Percentiles rank a stretch among this genome's conserved stretches.
phyloP scores from a whole-genome alignment of 2,888 invertebrate genomes.

The Nymphalis c-album region DNA sequence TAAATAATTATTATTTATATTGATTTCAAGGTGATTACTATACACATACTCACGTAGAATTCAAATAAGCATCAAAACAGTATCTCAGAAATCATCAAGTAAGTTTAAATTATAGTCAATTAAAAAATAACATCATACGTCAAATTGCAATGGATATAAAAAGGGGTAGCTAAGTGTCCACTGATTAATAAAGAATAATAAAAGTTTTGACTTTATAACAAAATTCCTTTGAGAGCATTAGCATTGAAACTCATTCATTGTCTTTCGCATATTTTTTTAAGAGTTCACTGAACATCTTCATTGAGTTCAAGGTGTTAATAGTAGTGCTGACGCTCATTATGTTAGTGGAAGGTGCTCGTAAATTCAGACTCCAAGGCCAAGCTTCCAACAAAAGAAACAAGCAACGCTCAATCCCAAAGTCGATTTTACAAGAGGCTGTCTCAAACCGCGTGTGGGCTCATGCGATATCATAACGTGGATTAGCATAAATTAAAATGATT shows the following conservation, averaged over 20 bases:
- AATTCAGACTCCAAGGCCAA: constrained; percentile 74
- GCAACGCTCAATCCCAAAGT: constrained; percentile 73
- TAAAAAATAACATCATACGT: not conserved
- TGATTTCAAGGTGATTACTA: not conserved
- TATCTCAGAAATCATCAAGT: not conserved
- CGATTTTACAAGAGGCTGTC: constrained; percentile 75
- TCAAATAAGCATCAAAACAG: not conserved
- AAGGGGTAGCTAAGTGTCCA: not conserved
- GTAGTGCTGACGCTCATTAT: constrained; percentile 72
- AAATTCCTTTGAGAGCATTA: not conserved
- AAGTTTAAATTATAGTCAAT: not conserved
- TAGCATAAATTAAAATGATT: constrained; percentile 39
- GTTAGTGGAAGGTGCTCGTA: constrained; percentile 65
- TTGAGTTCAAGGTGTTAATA: constrained; percentile 77
- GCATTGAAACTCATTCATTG: constrained; percentile 17
- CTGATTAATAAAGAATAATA: not conserved
- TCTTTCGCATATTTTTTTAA: constrained; percentile 31
- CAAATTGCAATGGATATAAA: not conserved
- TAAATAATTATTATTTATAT: constrained; percentile 3
- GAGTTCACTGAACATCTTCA: constrained; percentile 57
- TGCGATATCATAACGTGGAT: constrained; percentile 49
- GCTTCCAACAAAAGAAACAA: constrained; percentile 67
- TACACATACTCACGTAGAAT: not conserved
- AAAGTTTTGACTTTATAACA: not conserved
- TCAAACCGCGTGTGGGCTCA: constrained; percentile 76